Percentiles rank a stretch among this genome's conserved stretches.
Conservation (phyloP, 2,888 invertebrate species). For the Lomographa bimaculata region DNA sequence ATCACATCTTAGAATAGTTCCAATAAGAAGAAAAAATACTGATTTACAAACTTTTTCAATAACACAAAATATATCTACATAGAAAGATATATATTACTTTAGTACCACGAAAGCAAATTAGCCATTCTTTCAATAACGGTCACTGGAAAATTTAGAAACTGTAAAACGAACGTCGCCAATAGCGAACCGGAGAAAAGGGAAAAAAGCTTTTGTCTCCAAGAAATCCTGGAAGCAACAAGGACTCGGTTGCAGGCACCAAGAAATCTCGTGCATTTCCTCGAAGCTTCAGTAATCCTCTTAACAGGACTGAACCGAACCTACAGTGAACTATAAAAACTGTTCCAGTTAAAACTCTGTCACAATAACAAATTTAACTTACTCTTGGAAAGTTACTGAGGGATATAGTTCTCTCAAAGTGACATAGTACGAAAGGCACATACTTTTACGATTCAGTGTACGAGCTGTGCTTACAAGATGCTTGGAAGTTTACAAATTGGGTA, state of each 20-base stretch:
- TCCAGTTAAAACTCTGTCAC: slow-evolving; percentile 12
- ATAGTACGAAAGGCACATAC: slow-evolving; percentile 4
- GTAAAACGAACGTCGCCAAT: slow-evolving; percentile 18
- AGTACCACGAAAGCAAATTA: too few relatives aligned
- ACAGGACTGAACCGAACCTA: slow-evolving; percentile 41
- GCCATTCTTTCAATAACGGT: too few relatives aligned
- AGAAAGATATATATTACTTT: too few relatives aligned
- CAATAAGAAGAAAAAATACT: too few relatives aligned
- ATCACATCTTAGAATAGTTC: too few relatives aligned
- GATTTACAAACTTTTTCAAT: too few relatives aligned
- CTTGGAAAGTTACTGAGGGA: background rate
- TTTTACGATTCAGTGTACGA: slow-evolving; percentile 2
- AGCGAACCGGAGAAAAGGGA: slow-evolving; percentile 41
- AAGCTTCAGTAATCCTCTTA: slow-evolving; percentile 59
- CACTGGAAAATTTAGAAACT: too few relatives aligned
- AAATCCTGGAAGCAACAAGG: slow-evolving; percentile 60
- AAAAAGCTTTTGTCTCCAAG: slow-evolving; percentile 49
- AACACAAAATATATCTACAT: too few relatives aligned
- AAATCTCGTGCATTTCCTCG: slow-evolving; percentile 45
- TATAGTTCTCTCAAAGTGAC: background rate
- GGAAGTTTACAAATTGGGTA: slow-evolving; percentile 7
- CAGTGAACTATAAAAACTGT: slow-evolving; percentile 37
- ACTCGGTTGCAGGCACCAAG: slow-evolving; percentile 48
- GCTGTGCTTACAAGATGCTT: slow-evolving; percentile 12
- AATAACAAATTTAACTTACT: slow-evolving; percentile 2